These are phyloP conservation scores for Passer domesticus DNA, from an alignment of 2,113 vertebrate genomes.

Conservation along the genomic window DNA sequence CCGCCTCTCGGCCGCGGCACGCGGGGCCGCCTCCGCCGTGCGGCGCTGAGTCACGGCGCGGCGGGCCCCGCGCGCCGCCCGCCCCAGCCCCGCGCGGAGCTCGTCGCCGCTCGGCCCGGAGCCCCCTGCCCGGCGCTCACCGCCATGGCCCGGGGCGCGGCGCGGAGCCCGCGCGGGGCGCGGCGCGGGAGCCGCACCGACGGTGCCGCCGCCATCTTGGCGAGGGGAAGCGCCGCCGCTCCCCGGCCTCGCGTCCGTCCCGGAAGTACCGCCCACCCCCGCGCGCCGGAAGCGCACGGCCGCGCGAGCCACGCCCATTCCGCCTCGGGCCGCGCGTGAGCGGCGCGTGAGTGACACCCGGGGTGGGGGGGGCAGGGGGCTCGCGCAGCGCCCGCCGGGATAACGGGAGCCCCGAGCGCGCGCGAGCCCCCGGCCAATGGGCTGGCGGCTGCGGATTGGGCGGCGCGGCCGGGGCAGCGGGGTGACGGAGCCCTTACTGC, in stretches of 20 bases:
- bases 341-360: background rate
- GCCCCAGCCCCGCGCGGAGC: background rate
- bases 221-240: background rate
- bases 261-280: background rate
- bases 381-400: background rate
- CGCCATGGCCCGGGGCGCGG: background rate
- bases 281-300: background rate
- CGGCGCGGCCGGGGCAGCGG: no score
- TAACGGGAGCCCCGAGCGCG: background rate
- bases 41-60: no score
- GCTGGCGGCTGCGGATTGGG: background rate
- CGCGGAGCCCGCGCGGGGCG: background rate
- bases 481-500: background rate
- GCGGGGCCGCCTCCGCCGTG: no score
- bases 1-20: no score
- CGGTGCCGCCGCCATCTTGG: conserved; percentile 36
- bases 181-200: background rate
- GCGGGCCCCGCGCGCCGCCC: no score
- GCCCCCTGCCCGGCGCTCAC: background rate
- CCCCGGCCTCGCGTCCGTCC: background rate
- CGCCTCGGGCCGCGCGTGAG: background rate
- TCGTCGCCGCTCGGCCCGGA: background rate
- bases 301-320: background rate
- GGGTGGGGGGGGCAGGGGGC: background rate
- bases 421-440: background rate